Evolutionary conservation across 2,797 vertebrate species (phyloP), one percentile per base, ranked within the genome.

Genomic region (Hippocampus kuda): DNA sequence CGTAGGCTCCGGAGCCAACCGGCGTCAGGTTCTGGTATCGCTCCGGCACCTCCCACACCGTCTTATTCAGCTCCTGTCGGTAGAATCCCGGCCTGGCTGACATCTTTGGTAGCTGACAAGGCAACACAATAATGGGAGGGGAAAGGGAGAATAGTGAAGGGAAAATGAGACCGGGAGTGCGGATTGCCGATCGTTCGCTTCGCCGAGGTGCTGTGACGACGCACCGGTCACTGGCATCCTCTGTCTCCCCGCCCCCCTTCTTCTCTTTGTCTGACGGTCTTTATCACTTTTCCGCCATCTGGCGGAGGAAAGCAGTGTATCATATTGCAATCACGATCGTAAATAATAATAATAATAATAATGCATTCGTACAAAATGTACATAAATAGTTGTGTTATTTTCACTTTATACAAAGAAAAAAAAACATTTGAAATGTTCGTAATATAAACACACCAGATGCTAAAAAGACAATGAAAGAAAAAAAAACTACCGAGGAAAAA

Each of bases 11-110:
- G 48, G 96, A 98, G 82, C 96, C 96, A 80, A 98, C 95, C 60
- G 96, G 95, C 67, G 93, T 93, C 74, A 98, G 94, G 80, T 94
- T 93, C 91, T 94, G 95, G 86, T 96, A 95, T 72, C 96, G 92
- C 82, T 94, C 93, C 54, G 95, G 95, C 71, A 98, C 96, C 90
- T 98, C 95, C 96, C 96, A 97, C 79, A 95, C 93, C 1, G 95
- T 98, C 84, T 97, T 95, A 84, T 98, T 97, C 54, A 96, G 91
- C 87, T 97, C 95, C 88, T 94, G 95, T 60, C 92, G 91, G 80
- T 97, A 96, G 77, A 95, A 98, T 75, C 94, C 93, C 61, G 91
- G 87, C 81, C 93, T 93, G 83, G 91, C 90, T 62, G 92, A 92
- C 94, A 95, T 94, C 0, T 77, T 81, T 72, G 59, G 46, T 20